Evolutionary conservation across 2,113 vertebrate species (phyloP).

Genomic region (Pimephales promelas): DNA sequence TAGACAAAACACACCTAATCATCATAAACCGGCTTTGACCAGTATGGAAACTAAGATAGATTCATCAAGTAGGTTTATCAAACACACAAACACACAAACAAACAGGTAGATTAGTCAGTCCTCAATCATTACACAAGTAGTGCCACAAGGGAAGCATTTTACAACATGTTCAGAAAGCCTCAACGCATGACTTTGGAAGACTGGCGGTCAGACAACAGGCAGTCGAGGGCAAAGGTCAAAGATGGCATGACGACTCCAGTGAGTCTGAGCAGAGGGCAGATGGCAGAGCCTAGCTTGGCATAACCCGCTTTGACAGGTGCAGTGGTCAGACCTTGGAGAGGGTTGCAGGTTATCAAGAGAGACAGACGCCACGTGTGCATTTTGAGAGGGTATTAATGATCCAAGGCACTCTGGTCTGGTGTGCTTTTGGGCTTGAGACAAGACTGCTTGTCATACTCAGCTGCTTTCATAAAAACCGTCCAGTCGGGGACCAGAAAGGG

Average conservation of each 20-base stretch:
- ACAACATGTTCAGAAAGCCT: conserved; percentile 25
- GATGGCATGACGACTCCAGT: conserved; percentile 48
- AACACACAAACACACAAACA: conserved; percentile 36
- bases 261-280: conserved; percentile 47
- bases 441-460: conserved; percentile 42
- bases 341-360: conserved; percentile 35
- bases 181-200: conserved; percentile 21
- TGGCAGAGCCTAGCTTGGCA: conserved; percentile 44
- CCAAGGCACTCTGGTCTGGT: conserved; percentile 39
- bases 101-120: conserved; percentile 16
- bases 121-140: conserved; percentile 22
- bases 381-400: conserved; percentile 34
- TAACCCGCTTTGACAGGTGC: conserved; percentile 57
- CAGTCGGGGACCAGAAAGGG: neutral
- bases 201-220: conserved; percentile 34
- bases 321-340: conserved; percentile 33
- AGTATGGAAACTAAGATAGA: neutral
- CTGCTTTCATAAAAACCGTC: conserved; percentile 27
- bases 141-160: conserved; percentile 19
- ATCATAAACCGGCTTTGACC: neutral
- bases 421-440: conserved; percentile 42
- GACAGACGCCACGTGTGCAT: conserved; percentile 11
- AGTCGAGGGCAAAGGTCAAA: conserved; percentile 36
- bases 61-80: conserved; percentile 19
- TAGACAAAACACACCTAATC: neutral